phyloP scores from a whole-genome alignment of 1,140 invertebrate genomes.

The Drosophila takahashii region DNA sequence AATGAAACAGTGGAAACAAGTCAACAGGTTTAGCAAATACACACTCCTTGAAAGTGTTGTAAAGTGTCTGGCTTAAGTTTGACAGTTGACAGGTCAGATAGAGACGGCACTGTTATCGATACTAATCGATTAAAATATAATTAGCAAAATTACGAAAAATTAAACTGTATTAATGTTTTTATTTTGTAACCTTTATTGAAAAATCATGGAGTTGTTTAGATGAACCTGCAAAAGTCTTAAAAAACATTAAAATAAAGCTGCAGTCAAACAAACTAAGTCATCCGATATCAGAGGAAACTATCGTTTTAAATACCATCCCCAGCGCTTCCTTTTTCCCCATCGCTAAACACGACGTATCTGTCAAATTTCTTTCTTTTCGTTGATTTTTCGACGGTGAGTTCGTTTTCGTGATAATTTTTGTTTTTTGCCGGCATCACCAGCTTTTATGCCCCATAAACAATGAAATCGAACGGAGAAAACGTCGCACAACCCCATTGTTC shows the following conservation, averaged over 20 bases:
- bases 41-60: not conserved
- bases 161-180: too few relatives aligned
- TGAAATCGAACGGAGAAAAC: slow-evolving; percentile 26
- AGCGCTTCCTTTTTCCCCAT: slow-evolving; percentile 1
- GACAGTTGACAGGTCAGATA: not conserved
- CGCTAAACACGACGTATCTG: slow-evolving; percentile 47
- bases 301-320: not conserved
- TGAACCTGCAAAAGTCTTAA: not conserved
- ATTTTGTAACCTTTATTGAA: too few relatives aligned
- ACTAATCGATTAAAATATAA: not conserved
- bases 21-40: not conserved
- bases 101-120: slow-evolving; percentile 1
- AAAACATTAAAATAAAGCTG: not conserved
- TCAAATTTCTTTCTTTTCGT: slow-evolving; percentile 84
- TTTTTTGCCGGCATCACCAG: slow-evolving; percentile 59
- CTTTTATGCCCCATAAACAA: slow-evolving; percentile 38
- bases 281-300: slow-evolving; percentile 6
- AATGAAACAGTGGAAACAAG: not conserved
- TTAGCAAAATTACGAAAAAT: too few relatives aligned
- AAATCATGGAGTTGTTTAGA: too few relatives aligned
- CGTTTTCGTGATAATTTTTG: slow-evolving; percentile 63
- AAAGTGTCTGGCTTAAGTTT: not conserved
- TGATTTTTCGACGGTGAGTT: slow-evolving; percentile 78
- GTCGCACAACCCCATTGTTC: slow-evolving; percentile 10
- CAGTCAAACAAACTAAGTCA: not conserved